phyloP scores from a whole-genome alignment of 2,113 vertebrate species.

The Pitta sordida region DNA sequence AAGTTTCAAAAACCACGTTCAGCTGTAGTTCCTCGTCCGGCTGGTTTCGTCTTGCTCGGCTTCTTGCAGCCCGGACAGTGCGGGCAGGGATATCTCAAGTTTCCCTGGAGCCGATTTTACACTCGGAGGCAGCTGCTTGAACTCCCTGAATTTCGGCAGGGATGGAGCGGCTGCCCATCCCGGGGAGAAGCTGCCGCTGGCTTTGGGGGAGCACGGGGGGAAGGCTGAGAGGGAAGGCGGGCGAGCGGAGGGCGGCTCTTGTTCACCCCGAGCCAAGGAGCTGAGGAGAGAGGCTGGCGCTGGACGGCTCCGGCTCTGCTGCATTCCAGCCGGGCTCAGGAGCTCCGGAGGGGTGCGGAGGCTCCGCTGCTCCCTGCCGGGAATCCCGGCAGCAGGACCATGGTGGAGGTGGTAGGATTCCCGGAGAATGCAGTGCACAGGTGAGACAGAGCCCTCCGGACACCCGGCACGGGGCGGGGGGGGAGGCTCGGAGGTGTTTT shows the following conservation, averaged over 20 bases:
- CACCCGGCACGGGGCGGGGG: background rate
- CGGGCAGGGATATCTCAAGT: background rate
- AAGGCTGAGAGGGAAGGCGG: background rate
- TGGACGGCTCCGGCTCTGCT: slow-evolving; percentile 66
- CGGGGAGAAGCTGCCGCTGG: background rate
- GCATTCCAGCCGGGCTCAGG: slow-evolving; percentile 74
- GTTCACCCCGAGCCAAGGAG: slow-evolving; percentile 55
- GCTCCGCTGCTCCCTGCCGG: slow-evolving; percentile 31
- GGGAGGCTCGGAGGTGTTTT: background rate
- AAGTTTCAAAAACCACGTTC: background rate
- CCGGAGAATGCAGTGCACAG: slow-evolving; percentile 72
- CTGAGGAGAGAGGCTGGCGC: slow-evolving; percentile 32
- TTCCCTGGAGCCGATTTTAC: background rate
- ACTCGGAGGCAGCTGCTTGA: background rate
- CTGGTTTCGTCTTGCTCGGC: background rate
- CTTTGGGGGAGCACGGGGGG: background rate
- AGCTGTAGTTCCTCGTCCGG: background rate
- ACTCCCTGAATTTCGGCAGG: background rate
- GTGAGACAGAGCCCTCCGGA: slow-evolving; percentile 67
- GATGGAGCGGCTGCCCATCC: background rate
- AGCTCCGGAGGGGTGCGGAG: background rate
- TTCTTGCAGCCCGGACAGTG: background rate
- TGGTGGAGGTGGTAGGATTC: slow-evolving; percentile 56
- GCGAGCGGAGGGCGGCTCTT: slow-evolving; percentile 55
- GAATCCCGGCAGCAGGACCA: slow-evolving; percentile 55